Conservation (phyloP, 1,140 invertebrate genomes). For the Aleiodes sp. region DNA sequence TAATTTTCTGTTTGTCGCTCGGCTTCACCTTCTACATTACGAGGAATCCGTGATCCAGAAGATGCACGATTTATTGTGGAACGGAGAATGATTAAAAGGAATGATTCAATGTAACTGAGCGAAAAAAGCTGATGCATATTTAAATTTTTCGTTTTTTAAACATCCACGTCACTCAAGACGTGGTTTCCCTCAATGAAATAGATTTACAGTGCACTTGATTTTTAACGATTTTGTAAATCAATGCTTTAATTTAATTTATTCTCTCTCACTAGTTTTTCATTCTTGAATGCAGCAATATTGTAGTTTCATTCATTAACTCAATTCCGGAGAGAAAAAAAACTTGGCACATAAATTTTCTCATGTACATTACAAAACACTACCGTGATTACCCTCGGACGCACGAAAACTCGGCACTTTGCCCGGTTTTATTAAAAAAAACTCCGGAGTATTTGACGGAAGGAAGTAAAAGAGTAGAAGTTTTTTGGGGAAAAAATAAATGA, state of each 20-base stretch:
- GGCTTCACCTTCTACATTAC: neutral
- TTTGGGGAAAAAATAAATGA: neutral
- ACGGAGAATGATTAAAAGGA: neutral
- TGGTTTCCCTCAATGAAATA: no score
- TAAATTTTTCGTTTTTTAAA: neutral
- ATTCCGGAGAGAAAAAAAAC: neutral
- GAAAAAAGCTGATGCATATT: neutral
- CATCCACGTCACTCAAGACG: neutral
- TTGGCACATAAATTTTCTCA: neutral
- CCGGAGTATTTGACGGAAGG: neutral
- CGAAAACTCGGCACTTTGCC: slow-evolving; percentile 27
- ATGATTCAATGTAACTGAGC: neutral
- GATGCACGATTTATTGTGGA: neutral
- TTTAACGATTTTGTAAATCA: no score
- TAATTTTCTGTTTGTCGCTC: neutral
- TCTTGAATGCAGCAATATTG: no score
- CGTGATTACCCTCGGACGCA: neutral
- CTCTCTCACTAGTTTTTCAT: no score
- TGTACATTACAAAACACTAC: neutral
- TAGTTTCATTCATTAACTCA: neutral
- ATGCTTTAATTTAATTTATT: neutral
- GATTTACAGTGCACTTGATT: no score
- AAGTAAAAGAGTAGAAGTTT: neutral
- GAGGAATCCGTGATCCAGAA: neutral
- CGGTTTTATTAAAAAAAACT: neutral